A percentile compares a stretch with the other conserved stretches of the same genome.
Evolutionary conservation across 2,888 invertebrate species (phyloP).

Genomic region (Rutpela maculata): DNA sequence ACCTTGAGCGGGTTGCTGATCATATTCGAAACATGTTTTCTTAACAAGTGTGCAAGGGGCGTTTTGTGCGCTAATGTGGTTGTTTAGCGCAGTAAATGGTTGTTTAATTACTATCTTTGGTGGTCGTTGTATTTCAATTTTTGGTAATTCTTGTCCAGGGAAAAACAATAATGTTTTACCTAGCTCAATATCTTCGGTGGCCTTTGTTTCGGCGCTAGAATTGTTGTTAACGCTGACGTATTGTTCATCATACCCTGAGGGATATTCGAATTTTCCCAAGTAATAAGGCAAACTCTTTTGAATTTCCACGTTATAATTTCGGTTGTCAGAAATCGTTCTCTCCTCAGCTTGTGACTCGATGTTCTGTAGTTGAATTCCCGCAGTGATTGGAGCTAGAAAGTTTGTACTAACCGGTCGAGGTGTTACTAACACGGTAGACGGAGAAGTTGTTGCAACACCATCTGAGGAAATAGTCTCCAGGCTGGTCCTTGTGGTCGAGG

Average conservation of each 20-base stretch:
- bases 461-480: conserved; percentile 55
- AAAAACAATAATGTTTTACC: conserved; percentile 70
- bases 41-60: conserved; percentile 48
- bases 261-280: conserved; percentile 73
- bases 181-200: conserved; percentile 73
- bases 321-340: conserved; percentile 59
- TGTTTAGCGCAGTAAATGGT: conserved; percentile 47
- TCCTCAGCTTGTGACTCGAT: conserved; percentile 56
- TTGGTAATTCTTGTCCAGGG: conserved; percentile 49
- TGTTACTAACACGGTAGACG: conserved; percentile 74
- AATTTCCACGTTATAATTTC: conserved; percentile 78
- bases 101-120: conserved; percentile 45
- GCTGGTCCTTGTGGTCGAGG: conserved; percentile 62
- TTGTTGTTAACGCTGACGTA: conserved; percentile 62
- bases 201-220: conserved; percentile 60
- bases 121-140: conserved; percentile 52
- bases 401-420: conserved; percentile 77
- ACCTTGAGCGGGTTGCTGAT: conserved; percentile 60
- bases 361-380: conserved; percentile 77
- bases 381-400: conserved; percentile 79
- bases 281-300: conserved; percentile 80
- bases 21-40: conserved; percentile 54
- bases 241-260: conserved; percentile 71
- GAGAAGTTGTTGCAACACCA: conserved; percentile 49
- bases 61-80: conserved; percentile 49